Evolutionary conservation across 2,113 vertebrate genomes (phyloP).

Genomic region (Baryphthengus martii): DNA sequence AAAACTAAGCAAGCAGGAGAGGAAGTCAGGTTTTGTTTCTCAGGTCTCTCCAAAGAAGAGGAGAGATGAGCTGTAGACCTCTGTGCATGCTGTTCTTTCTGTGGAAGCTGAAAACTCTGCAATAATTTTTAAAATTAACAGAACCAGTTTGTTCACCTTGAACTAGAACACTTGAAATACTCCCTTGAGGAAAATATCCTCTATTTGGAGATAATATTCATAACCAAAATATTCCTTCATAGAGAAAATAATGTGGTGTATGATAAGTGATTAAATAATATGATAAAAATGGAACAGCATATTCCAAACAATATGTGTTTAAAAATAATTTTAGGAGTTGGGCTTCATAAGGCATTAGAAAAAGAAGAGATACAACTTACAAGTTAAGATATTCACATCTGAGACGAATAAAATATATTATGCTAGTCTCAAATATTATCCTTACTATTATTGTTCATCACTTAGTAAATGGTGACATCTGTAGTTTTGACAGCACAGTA

Average conservation of each 20-base stretch:
- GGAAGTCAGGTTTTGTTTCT: background rate
- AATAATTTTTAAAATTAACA: accelerated
- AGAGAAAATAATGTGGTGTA: background rate
- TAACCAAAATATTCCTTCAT: background rate
- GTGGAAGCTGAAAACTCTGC: background rate
- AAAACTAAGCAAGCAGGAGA: background rate
- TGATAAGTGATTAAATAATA: background rate
- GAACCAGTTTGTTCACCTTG: background rate
- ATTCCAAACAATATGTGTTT: background rate
- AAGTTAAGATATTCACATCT: background rate
- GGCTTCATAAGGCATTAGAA: background rate
- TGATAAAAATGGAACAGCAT: background rate
- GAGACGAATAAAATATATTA: background rate
- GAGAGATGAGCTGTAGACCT: background rate
- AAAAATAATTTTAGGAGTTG: background rate
- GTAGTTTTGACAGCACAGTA: background rate
- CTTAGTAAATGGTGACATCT: background rate
- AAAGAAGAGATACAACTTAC: background rate
- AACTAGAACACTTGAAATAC: background rate
- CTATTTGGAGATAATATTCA: background rate
- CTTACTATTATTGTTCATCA: background rate
- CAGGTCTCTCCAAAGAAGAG: background rate
- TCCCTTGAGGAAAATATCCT: background rate
- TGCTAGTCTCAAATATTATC: background rate
- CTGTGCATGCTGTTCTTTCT: background rate